These are phyloP conservation scores for Drosophila sulfurigaster DNA, from an alignment of 1,140 invertebrate genomes.

Conservation along the genomic window DNA sequence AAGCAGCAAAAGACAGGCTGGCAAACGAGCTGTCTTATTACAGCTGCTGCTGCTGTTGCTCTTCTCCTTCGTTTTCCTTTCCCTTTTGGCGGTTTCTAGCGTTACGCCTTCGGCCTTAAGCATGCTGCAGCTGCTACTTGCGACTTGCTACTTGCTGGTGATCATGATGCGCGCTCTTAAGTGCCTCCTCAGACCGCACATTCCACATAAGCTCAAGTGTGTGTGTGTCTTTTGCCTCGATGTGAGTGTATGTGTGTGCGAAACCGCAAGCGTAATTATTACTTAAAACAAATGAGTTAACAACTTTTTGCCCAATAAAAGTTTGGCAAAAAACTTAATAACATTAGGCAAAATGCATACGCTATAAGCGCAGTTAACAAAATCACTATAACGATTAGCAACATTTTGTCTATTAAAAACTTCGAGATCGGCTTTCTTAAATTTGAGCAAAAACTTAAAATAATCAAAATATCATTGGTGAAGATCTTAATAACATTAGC, in stretches of 20 bases:
- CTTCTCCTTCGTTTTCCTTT: background rate
- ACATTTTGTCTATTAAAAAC: background rate
- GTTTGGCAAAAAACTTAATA: background rate
- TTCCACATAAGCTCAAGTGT: conserved; percentile 13
- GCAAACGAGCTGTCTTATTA: conserved; percentile 79
- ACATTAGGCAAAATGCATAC: background rate
- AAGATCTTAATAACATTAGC: no score
- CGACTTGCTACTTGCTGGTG: conserved; percentile 36
- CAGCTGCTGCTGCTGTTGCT: conserved; percentile 51
- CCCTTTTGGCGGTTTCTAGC: conserved; percentile 46
- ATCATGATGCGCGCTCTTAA: conserved; percentile 51
- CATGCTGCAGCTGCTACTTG: conserved; percentile 52
- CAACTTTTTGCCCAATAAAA: conserved; percentile 31
- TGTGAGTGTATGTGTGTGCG: background rate
- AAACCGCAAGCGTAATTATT: conserved; percentile 69
- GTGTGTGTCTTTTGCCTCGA: background rate
- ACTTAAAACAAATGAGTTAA: conserved; percentile 65
- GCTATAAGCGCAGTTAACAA: background rate
- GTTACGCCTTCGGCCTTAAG: conserved; percentile 51
- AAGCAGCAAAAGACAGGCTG: conserved; percentile 43
- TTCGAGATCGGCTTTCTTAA: background rate
- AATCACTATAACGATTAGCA: background rate
- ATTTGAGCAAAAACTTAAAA: background rate
- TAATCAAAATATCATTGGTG: no score
- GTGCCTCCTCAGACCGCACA: conserved; percentile 51